Evolutionary conservation across 1,140 invertebrate genomes (phyloP), one percentile per base, ranked within the genome.

Genomic region (Scaptomyza pallida): DNA sequence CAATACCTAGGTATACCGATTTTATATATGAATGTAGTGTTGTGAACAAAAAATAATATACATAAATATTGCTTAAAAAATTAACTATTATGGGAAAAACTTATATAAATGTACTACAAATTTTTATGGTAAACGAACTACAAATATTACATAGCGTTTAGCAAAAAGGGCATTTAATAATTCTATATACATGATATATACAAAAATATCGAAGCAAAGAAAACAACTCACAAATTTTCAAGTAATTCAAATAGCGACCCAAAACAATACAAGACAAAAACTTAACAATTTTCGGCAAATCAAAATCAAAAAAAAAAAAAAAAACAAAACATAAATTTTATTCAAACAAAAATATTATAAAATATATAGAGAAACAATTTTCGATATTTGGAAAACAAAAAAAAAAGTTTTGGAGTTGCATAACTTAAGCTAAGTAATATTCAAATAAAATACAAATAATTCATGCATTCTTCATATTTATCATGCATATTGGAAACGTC

Each of bases 21-120:
- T 85, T 85, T 86, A 86, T 83, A 80, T 70, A 88, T 88, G 78
- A 81, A 86, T 86, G 82, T 86, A 86, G 81, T 88, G 82, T 86
- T 86, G 81, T 86, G 81, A 86, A 67, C 10, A n/a, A 73, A 71
- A 65, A 69, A 30, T 30, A 30, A 30, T 30, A 9, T 26, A 4
- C n/a, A n/a, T n/a, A n/a, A n/a, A n/a, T 69, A 69, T 69, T 61
- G 56, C 71, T 69, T 62, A 68, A 13, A 43, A n/a, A 48, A 60
- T 68, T 30, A 30, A 30, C 26, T 30, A 64, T 52, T 67, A 72
- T 67, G 68, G 68, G 61, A 72, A 30, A n/a, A 88, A 77, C 59
- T 47, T 78, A 83, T 73, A 85, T 81, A 56, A 79, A 72, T 80
- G 72, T 79, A 85, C 54, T 67, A 83, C 80, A 83, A 85, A 83